Conservation (phyloP, 2,888 invertebrate genomes). For the Argyresthia albistria region DNA sequence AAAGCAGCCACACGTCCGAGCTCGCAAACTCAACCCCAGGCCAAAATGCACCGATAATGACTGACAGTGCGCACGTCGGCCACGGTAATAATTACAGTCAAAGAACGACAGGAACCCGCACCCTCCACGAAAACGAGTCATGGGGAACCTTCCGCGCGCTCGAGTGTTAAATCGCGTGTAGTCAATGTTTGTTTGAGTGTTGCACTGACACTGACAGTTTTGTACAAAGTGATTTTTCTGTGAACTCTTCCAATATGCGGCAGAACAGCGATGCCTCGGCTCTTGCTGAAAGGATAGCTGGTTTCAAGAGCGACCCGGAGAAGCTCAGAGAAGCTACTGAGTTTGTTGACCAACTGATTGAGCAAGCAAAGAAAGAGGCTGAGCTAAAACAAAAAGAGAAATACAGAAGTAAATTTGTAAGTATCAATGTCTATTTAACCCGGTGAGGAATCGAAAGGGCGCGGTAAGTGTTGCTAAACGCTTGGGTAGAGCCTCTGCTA, state of each 20-base stretch:
- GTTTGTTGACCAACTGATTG: slow-evolving; percentile 74
- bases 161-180: too few species aligned
- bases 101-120: too few species aligned
- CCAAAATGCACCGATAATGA: neutral
- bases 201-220: neutral
- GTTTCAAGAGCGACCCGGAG: slow-evolving; percentile 73
- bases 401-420: slow-evolving; percentile 72
- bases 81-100: too few species aligned
- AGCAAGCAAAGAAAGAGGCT: slow-evolving; percentile 73
- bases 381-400: slow-evolving; percentile 70
- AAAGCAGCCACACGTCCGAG: neutral
- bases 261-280: slow-evolving; percentile 46
- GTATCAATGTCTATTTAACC: slow-evolving; percentile 66
- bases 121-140: too few species aligned
- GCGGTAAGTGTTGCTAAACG: slow-evolving; percentile 58
- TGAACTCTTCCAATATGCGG: slow-evolving; percentile 36
- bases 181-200: neutral
- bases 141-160: too few species aligned
- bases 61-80: neutral
- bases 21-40: neutral
- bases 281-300: slow-evolving; percentile 63
- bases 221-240: slow-evolving; percentile 7
- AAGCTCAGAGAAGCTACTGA: slow-evolving; percentile 71
- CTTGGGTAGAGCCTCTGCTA: slow-evolving; percentile 29
- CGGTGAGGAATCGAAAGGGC: slow-evolving; percentile 57